Conservation (phyloP, 2,797 vertebrate genomes). For the Enteromius thamalakanensis region DNA sequence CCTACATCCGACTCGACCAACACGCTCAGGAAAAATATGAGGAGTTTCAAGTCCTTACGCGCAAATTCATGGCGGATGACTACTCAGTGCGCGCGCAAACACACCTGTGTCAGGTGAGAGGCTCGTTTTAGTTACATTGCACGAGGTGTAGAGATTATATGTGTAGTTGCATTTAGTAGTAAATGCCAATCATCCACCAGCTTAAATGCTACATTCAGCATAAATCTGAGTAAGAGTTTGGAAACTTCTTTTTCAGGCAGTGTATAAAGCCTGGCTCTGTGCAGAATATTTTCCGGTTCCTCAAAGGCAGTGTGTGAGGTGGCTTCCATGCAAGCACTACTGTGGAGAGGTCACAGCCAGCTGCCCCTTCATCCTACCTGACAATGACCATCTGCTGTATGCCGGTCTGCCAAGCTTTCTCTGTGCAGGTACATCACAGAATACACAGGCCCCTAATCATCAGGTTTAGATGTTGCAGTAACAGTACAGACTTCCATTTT, state of each 20-base stretch:
- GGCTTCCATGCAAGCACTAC: slow-evolving; percentile 88
- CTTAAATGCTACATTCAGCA: neutral
- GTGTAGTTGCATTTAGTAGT: neutral
- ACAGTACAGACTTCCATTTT: neutral
- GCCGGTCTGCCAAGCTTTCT: slow-evolving; percentile 89
- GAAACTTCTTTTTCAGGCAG: slow-evolving; percentile 70
- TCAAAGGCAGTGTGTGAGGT: slow-evolving; percentile 83
- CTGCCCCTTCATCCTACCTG: slow-evolving; percentile 87
- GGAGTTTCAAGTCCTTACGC: slow-evolving; percentile 84
- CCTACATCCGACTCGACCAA: slow-evolving; percentile 85
- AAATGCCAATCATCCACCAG: neutral
- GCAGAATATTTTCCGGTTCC: slow-evolving; percentile 88
- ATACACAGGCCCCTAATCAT: neutral
- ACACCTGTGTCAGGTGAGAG: slow-evolving; percentile 45
- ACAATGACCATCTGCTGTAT: slow-evolving; percentile 87
- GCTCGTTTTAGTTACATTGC: neutral
- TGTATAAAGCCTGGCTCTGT: slow-evolving; percentile 89
- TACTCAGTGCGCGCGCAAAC: slow-evolving; percentile 83
- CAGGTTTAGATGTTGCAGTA: neutral
- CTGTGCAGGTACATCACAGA: slow-evolving; percentile 78
- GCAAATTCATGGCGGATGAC: slow-evolving; percentile 84
- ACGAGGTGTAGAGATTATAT: neutral
- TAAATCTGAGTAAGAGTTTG: neutral
- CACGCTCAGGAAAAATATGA: slow-evolving; percentile 91
- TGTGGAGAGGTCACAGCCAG: slow-evolving; percentile 88